These are phyloP conservation scores for Nasonia giraulti DNA, from an alignment of 1,140 invertebrate species.

Conservation along the genomic window DNA sequence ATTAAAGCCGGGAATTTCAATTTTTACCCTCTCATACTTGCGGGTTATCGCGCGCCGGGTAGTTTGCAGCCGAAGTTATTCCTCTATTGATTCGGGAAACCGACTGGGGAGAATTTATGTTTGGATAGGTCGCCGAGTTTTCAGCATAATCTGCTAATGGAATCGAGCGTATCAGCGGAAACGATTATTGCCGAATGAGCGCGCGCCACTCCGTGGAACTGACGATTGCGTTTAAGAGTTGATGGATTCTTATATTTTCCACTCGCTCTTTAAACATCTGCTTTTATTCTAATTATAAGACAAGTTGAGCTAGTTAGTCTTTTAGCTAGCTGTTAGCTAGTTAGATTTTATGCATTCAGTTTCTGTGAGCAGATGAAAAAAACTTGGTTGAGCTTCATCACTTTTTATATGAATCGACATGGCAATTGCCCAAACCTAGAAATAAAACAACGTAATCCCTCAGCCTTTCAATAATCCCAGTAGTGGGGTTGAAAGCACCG, in stretches of 20 bases:
- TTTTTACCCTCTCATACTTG: not conserved
- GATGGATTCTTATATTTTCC: not conserved
- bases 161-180: not conserved
- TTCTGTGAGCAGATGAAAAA: too few relatives aligned
- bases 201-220: not conserved
- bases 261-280: too few relatives aligned
- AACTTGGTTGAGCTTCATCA: too few relatives aligned
- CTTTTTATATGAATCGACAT: too few relatives aligned
- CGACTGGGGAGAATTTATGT: not conserved
- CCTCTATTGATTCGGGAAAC: conserved; percentile 3
- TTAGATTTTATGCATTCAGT: too few relatives aligned
- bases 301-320: too few relatives aligned
- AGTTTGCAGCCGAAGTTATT: not conserved
- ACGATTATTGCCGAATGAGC: not conserved
- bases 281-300: too few relatives aligned
- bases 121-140: not conserved
- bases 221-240: not conserved
- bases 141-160: conserved; percentile 35
- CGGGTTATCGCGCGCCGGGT: not conserved
- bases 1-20: not conserved
- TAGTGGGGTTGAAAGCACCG: too few relatives aligned
- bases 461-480: too few relatives aligned
- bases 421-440: too few relatives aligned
- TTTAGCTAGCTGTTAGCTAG: too few relatives aligned
- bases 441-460: too few relatives aligned